Evolutionary conservation across 30 jellyfish, hydroid and myxozoan species (phyloP).

Genomic region (Nemopilema nomurai): DNA sequence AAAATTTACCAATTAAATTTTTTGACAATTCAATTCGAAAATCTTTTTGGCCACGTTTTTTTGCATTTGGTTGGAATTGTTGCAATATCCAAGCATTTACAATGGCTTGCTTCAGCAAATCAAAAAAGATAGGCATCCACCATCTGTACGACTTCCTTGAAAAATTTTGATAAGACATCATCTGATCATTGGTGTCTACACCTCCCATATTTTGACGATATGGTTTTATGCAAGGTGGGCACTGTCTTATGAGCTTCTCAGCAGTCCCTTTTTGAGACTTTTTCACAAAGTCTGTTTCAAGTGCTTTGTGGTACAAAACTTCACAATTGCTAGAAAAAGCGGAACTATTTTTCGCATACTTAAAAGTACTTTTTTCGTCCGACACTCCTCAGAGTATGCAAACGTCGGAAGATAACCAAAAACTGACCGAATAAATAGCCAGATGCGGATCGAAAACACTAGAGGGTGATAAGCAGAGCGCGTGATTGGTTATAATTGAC

Average conservation of each 20-base stretch:
- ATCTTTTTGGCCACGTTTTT: slow-evolving; percentile 25
- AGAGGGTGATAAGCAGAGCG: too few relatives aligned
- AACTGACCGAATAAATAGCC: too few relatives aligned
- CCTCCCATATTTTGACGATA: slow-evolving; percentile 32
- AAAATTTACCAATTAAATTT: slow-evolving; percentile 6
- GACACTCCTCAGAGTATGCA: too few relatives aligned
- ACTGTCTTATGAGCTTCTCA: slow-evolving; percentile 24
- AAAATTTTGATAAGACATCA: slow-evolving; percentile 26
- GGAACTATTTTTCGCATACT: too few relatives aligned
- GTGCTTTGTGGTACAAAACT: too few relatives aligned
- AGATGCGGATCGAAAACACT: too few relatives aligned
- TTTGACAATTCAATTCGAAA: slow-evolving; percentile 4
- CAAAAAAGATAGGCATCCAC: slow-evolving; percentile 37
- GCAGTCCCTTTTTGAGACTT: slow-evolving; percentile 18
- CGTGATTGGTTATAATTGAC: too few relatives aligned
- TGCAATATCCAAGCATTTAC: slow-evolving; percentile 37
- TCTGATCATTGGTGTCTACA: slow-evolving; percentile 30
- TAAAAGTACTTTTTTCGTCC: too few relatives aligned
- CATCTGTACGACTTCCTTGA: slow-evolving; percentile 38
- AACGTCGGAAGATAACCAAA: too few relatives aligned
- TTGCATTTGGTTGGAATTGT: slow-evolving; percentile 35
- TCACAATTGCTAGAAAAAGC: too few relatives aligned
- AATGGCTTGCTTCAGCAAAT: slow-evolving; percentile 37
- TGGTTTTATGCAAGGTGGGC: slow-evolving; percentile 31
- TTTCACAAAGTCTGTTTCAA: slow-evolving; percentile 3